phyloP scores from a whole-genome alignment of 2,888 invertebrate genomes.

The Gisinianus flammeolus region DNA sequence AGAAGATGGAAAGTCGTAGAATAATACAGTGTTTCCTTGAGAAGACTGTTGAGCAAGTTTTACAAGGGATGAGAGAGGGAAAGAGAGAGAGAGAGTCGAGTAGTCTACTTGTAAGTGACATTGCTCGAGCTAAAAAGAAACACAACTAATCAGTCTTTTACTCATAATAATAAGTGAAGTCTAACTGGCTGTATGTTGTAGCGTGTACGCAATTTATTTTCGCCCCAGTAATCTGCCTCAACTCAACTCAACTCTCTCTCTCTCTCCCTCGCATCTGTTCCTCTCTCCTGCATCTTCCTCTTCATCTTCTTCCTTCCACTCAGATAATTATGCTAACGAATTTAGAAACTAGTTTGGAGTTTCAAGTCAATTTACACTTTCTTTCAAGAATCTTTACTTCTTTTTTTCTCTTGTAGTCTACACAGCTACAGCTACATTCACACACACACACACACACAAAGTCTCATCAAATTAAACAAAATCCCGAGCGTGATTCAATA shows the following conservation, averaged over 20 bases:
- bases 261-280: conserved; percentile 13
- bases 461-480: not conserved
- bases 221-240: conserved; percentile 13
- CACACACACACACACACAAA: too few species aligned
- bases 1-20: too few species aligned
- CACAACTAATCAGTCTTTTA: conserved; percentile 11
- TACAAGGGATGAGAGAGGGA: too few species aligned
- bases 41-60: too few species aligned
- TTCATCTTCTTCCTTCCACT: not conserved
- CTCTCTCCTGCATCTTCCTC: not conserved
- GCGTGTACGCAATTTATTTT: conserved; percentile 22
- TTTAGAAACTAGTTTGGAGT: not conserved
- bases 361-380: not conserved
- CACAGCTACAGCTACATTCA: too few species aligned
- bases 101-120: too few species aligned
- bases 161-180: conserved; percentile 5
- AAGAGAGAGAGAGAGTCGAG: too few species aligned
- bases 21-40: too few species aligned
- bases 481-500: not conserved
- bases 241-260: not conserved
- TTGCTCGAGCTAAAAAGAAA: conserved; percentile 4
- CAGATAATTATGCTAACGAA: conserved; percentile 33
- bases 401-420: not conserved
- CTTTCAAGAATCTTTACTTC: not conserved
- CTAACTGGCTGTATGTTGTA: not conserved